Conservation (phyloP, 2,113 vertebrate genomes). For the Pandion haliaetus region DNA sequence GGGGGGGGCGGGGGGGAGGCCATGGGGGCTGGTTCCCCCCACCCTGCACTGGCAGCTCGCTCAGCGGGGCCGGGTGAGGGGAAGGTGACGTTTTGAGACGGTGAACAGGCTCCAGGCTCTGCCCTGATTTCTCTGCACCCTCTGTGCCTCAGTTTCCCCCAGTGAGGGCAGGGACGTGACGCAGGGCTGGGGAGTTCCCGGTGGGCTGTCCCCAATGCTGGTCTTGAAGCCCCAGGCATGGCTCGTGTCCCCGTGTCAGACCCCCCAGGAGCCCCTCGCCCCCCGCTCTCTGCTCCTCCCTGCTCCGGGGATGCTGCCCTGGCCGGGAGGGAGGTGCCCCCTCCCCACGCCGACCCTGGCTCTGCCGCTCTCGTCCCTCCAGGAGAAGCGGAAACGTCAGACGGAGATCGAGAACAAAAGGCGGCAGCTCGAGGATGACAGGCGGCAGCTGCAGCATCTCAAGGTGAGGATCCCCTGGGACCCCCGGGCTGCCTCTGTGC, state of each 20-base stretch:
- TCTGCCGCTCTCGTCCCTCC: neutral
- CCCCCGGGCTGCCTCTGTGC: rapidly evolving
- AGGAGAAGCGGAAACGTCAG: conserved; percentile 91
- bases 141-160: neutral
- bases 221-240: neutral
- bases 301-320: neutral
- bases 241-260: neutral
- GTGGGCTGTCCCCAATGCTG: neutral
- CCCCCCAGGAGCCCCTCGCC: neutral
- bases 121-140: neutral
- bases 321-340: neutral
- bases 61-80: neutral
- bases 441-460: conserved; percentile 87
- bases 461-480: conserved; percentile 74
- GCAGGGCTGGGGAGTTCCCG: neutral
- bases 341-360: neutral
- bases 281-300: neutral
- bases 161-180: rapidly evolving
- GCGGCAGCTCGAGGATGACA: conserved; percentile 87
- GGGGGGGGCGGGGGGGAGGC: neutral
- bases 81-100: neutral
- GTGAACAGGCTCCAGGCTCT: neutral
- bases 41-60: neutral
- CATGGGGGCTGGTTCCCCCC: neutral
- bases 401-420: conserved; percentile 86